Conservation (phyloP, 2,797 vertebrate genomes). For the Eurystomus glaucurus region DNA sequence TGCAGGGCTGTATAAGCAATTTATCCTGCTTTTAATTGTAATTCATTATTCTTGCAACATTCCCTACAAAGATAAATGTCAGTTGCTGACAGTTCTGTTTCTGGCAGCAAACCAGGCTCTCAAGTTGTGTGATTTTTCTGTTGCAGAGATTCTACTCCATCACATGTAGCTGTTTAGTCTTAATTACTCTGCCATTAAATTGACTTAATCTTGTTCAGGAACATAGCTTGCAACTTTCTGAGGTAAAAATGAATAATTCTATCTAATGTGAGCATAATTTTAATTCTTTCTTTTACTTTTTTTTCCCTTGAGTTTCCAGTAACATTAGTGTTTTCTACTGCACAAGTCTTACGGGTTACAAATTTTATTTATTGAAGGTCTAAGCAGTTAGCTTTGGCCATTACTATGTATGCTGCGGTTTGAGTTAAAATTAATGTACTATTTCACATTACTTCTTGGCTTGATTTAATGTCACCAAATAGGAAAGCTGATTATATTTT, state of each 20-base stretch:
- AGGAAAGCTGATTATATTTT: neutral
- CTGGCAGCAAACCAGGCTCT: neutral
- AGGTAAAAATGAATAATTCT: neutral
- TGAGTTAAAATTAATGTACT: neutral
- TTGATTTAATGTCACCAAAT: neutral
- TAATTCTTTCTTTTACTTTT: neutral
- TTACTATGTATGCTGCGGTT: neutral
- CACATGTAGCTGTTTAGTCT: neutral
- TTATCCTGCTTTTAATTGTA: neutral
- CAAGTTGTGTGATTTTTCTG: neutral
- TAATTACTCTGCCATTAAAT: constrained; percentile 13
- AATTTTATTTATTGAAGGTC: neutral
- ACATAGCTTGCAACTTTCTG: neutral
- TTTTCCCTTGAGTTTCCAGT: neutral
- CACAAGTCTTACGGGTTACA: neutral
- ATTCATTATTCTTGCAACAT: neutral
- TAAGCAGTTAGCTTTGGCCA: neutral
- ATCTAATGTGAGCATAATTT: neutral
- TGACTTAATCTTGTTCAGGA: constrained; percentile 12
- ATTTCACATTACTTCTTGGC: neutral
- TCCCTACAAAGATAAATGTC: neutral
- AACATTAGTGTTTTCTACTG: neutral
- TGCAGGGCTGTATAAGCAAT: neutral
- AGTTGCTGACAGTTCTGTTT: neutral
- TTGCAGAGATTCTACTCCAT: neutral